phyloP scores from a whole-genome alignment of 2,113 vertebrate species.

The Syngnathus scovelli region DNA sequence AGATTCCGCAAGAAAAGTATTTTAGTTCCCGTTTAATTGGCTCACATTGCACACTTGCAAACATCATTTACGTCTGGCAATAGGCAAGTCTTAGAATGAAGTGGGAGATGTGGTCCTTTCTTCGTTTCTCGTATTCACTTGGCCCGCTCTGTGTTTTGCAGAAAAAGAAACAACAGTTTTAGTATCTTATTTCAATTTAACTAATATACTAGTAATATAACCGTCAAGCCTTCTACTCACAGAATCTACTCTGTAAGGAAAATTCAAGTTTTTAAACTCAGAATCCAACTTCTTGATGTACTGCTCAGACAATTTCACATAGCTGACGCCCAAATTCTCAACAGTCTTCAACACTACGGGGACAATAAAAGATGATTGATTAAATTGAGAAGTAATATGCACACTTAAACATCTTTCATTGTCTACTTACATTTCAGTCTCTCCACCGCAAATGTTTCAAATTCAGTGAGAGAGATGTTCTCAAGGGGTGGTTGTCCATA shows the following conservation, averaged over 20 bases:
- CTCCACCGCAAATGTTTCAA: conserved; percentile 87
- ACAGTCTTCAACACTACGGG: conserved; percentile 83
- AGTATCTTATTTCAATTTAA: background rate
- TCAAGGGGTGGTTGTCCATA: conserved; percentile 85
- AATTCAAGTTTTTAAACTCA: conserved; percentile 77
- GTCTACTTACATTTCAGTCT: conserved; percentile 81
- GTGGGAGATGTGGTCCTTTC: conserved; percentile 95
- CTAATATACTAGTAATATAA: background rate
- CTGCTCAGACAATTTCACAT: conserved; percentile 54
- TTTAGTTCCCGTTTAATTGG: background rate
- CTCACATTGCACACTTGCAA: background rate
- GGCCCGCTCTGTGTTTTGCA: conserved; percentile 37
- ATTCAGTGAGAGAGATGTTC: conserved; percentile 83
- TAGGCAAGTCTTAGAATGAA: conserved; percentile 96
- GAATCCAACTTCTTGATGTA: conserved; percentile 71
- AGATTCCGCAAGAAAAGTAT: conserved; percentile 2
- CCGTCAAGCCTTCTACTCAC: conserved; percentile 49
- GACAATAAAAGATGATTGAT: conserved; percentile 9
- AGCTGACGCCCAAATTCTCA: conserved; percentile 86
- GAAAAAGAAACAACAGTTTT: background rate
- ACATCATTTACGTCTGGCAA: conserved; percentile 88
- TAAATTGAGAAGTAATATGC: background rate
- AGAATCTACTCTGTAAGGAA: conserved; percentile 70
- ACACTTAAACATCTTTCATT: background rate
- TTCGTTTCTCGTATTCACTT: conserved; percentile 76